phyloP scores from a whole-genome alignment of 2,797 vertebrate genomes.

The Graptemys geographica region DNA sequence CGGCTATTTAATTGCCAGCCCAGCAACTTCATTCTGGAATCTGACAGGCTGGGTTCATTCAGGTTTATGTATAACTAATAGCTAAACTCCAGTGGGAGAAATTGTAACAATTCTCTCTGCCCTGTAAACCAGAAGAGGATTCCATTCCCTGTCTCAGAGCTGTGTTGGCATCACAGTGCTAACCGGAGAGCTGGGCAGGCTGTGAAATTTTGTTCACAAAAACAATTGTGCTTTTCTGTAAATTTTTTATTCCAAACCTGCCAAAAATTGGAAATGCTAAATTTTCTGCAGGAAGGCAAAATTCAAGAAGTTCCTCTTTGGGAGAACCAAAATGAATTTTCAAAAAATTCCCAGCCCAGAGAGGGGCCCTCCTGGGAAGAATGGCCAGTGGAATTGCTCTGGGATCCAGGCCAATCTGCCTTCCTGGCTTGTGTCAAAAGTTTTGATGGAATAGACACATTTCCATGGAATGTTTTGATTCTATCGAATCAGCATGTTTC shows the following conservation, averaged over 20 bases:
- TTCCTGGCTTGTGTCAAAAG: too few species aligned
- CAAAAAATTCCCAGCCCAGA: not conserved
- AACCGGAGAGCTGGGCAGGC: not conserved
- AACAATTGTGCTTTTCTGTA: not conserved
- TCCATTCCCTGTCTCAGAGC: not conserved
- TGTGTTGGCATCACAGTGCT: not conserved
- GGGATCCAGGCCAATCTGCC: too few species aligned
- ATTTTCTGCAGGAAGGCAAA: not conserved
- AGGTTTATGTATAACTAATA: accelerated
- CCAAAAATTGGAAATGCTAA: accelerated
- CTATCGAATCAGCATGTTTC: not conserved
- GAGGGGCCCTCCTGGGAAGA: too few species aligned
- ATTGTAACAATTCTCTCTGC: not conserved
- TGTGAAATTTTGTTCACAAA: accelerated
- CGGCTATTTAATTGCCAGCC: not conserved
- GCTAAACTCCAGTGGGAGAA: not conserved
- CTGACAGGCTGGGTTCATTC: not conserved
- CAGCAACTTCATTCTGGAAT: not conserved
- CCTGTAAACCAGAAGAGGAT: not conserved
- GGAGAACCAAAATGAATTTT: accelerated
- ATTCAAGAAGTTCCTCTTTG: accelerated
- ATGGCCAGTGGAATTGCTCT: too few species aligned
- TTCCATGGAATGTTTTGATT: too few species aligned
- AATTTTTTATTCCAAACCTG: not conserved
- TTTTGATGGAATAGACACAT: too few species aligned